Conservation (phyloP, 2,113 vertebrate genomes). For the Campylomormyrus numenius region DNA sequence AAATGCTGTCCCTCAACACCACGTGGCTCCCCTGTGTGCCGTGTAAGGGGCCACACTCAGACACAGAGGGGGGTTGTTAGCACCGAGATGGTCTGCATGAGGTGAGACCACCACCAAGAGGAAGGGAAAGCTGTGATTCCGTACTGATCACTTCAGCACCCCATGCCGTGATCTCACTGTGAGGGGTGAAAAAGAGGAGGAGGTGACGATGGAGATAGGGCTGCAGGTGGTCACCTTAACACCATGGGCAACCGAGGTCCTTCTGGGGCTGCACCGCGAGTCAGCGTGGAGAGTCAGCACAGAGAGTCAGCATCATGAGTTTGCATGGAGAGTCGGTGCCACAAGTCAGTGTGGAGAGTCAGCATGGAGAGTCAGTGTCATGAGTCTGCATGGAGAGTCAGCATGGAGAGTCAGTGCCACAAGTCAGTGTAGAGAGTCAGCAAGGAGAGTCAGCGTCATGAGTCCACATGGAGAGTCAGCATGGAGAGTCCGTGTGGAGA, state of each 20-base stretch:
- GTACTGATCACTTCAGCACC: constrained; percentile 24
- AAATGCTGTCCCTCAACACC: neutral
- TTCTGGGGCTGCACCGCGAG: neutral
- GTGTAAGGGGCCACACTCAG: no score
- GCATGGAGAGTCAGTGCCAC: neutral
- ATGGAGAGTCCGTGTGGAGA: neutral
- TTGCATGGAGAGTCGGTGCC: neutral
- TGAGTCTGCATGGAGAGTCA: neutral
- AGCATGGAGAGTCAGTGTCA: neutral
- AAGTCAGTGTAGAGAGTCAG: no score
- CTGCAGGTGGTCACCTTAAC: neutral
- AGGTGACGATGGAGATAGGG: neutral
- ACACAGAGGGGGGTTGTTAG: neutral
- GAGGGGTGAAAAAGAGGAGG: constrained; percentile 19
- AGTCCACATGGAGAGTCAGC: neutral
- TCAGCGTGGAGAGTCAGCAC: neutral
- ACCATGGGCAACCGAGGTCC: neutral
- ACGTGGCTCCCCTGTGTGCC: neutral
- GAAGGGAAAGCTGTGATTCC: constrained; percentile 19
- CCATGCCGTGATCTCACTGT: constrained; percentile 23
- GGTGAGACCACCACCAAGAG: neutral
- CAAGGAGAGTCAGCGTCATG: no score
- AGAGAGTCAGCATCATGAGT: neutral
- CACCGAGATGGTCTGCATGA: neutral
- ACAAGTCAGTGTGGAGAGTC: neutral